Percentiles rank a stretch among this genome's conserved stretches.
phyloP scores from a whole-genome alignment of 2,888 invertebrate genomes.

The Achlya flavicornis region DNA sequence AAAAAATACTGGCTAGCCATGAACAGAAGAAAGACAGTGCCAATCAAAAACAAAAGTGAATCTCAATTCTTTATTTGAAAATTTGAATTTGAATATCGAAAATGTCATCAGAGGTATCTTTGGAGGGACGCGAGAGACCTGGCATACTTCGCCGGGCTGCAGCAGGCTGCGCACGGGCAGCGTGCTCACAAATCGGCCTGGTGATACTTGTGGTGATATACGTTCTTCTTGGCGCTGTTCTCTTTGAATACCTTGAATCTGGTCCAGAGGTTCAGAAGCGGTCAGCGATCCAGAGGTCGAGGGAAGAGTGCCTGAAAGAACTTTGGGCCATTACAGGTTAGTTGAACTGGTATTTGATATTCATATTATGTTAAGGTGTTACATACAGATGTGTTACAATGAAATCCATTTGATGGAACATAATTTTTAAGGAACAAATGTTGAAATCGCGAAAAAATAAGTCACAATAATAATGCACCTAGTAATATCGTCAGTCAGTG shows the following conservation, averaged over 20 bases:
- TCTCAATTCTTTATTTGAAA: slow-evolving; percentile 17
- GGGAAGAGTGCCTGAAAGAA: slow-evolving; percentile 88
- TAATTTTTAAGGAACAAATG: no score
- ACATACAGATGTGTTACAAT: no score
- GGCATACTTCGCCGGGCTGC: slow-evolving; percentile 59
- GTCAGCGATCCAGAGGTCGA: slow-evolving; percentile 85
- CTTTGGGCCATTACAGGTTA: slow-evolving; percentile 92
- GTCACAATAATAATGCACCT: no score
- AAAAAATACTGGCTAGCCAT: slow-evolving; percentile 14
- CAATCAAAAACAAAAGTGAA: slow-evolving; percentile 35
- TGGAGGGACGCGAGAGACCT: slow-evolving; percentile 72
- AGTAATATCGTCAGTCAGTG: background rate
- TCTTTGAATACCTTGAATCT: slow-evolving; percentile 90
- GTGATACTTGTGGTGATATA: slow-evolving; percentile 89
- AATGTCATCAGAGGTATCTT: slow-evolving; percentile 79
- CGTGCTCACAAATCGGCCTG: slow-evolving; percentile 88
- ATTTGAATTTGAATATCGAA: slow-evolving; percentile 29
- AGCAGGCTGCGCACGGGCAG: slow-evolving; percentile 78
- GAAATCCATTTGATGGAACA: no score
- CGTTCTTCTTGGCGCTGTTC: slow-evolving; percentile 88
- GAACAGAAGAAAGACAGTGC: slow-evolving; percentile 26
- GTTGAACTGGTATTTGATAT: slow-evolving; percentile 33
- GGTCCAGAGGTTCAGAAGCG: slow-evolving; percentile 87
- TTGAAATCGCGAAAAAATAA: no score
- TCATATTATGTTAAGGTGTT: background rate